Evolutionary conservation across 2,113 vertebrate species (phyloP).

Genomic region (Mormyrus iriodes): DNA sequence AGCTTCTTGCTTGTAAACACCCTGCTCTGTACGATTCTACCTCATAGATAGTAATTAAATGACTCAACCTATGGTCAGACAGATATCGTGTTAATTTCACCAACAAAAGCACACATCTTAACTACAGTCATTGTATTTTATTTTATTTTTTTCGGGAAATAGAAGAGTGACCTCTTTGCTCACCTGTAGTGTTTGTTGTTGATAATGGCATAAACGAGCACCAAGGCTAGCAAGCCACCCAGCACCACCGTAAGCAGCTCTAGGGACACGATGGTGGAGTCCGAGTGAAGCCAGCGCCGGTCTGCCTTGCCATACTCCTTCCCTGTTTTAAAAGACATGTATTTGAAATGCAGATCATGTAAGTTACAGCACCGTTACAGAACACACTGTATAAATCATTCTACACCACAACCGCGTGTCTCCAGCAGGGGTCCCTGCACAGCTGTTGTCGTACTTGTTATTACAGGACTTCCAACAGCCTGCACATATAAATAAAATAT

Average conservation of each 20-base stretch:
- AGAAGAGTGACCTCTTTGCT: conserved; percentile 1
- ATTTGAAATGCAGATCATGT: conserved; percentile 1
- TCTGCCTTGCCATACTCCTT: conserved; percentile 77
- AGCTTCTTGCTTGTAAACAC: neutral
- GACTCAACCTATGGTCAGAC: neutral
- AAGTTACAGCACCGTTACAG: neutral
- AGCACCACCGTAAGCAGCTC: conserved; percentile 60
- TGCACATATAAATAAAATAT: neutral
- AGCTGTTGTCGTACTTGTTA: neutral
- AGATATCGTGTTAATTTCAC: neutral
- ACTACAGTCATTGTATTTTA: neutral
- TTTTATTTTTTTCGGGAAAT: neutral
- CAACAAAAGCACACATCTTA: neutral
- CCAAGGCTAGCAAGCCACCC: conserved; percentile 50
- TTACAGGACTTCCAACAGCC: neutral
- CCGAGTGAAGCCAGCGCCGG: conserved; percentile 60
- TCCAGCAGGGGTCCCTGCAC: neutral
- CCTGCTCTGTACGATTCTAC: neutral
- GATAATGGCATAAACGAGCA: conserved; percentile 60
- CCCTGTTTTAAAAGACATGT: conserved; percentile 51
- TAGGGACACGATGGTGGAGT: conserved; percentile 64
- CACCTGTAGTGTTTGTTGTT: conserved; percentile 58
- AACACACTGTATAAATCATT: neutral
- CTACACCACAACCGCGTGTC: neutral
- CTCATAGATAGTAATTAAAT: neutral